These are phyloP conservation scores for Nannoperca australis DNA, from an alignment of 2,797 vertebrate species.

Conservation along the genomic window DNA sequence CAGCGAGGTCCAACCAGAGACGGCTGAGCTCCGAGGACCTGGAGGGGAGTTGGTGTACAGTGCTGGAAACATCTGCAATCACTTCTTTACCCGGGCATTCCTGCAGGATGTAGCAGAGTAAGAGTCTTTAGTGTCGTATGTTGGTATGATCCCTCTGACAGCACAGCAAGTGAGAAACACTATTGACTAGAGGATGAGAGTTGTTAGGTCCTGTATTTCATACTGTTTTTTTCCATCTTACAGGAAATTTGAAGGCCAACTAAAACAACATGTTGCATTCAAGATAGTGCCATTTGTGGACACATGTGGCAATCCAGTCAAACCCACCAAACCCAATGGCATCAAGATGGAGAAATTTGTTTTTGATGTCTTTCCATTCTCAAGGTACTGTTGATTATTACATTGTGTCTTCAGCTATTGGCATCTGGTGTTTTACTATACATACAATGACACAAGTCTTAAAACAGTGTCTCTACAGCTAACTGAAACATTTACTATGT, in stretches of 20 bases:
- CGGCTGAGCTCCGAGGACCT: slow-evolving; percentile 68
- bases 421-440: not conserved
- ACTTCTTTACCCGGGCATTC: slow-evolving; percentile 93
- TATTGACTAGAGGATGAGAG: too few species aligned
- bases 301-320: slow-evolving; percentile 87
- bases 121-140: slow-evolving; percentile 4
- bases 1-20: slow-evolving; percentile 90
- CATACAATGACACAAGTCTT: not conserved
- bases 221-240: not conserved
- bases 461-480: not conserved
- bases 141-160: not conserved
- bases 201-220: not conserved
- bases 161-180: not conserved
- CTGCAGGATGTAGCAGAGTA: slow-evolving; percentile 87
- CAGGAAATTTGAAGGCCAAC: slow-evolving; percentile 87
- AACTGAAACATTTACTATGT: not conserved
- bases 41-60: slow-evolving; percentile 86
- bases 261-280: slow-evolving; percentile 91
- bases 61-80: slow-evolving; percentile 95
- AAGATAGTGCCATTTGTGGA: slow-evolving; percentile 95
- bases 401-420: not conserved
- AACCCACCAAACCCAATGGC: slow-evolving; percentile 90
- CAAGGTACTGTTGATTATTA: slow-evolving; percentile 82
- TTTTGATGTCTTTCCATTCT: slow-evolving; percentile 96
- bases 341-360: slow-evolving; percentile 99